Evolutionary conservation across 2,113 vertebrate species (phyloP).

Genomic region (Callipepla californica): DNA sequence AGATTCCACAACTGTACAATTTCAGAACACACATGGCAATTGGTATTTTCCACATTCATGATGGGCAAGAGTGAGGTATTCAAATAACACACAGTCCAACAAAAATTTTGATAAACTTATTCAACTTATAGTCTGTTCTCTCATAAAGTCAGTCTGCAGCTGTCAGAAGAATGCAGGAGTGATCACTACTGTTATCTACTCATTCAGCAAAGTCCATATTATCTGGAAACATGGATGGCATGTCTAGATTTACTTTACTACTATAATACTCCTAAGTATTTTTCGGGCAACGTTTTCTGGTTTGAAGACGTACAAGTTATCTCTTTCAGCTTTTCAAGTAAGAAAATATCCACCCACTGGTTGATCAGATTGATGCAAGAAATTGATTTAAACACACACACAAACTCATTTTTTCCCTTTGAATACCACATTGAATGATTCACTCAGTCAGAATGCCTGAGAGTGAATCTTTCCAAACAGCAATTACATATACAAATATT

Average conservation of each 20-base stretch:
- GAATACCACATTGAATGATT: background rate
- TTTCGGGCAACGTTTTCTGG: background rate
- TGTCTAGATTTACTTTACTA: background rate
- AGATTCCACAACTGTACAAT: background rate
- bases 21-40: background rate
- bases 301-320: background rate
- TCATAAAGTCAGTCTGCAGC: background rate
- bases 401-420: background rate
- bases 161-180: background rate
- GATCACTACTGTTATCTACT: background rate
- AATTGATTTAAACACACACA: background rate
- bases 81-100: rapidly evolving
- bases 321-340: background rate
- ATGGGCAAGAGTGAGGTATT: background rate
- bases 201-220: background rate
- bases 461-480: background rate
- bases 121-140: background rate
- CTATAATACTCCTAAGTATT: background rate
- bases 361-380: constrained; percentile 17
- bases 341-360: background rate
- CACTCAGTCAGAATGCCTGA: background rate
- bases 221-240: background rate
- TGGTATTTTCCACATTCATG: background rate
- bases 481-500: background rate
- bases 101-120: background rate